Evolutionary conservation across 2,797 vertebrate species (phyloP).

Genomic region (Tragopan temminckii): DNA sequence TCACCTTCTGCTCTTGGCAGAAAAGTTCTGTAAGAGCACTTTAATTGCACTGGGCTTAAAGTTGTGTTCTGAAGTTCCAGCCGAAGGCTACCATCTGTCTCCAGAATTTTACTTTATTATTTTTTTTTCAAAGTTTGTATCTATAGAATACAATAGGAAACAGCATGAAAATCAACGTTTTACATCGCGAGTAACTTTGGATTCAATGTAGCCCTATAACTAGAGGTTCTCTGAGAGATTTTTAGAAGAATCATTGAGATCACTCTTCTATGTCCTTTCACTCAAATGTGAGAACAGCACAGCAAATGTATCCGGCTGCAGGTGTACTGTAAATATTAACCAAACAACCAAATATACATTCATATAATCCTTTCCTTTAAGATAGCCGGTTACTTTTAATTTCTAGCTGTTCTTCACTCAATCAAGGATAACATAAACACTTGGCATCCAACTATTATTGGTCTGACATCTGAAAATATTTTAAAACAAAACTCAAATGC

Average conservation of each 20-base stretch:
- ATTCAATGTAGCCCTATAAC: conserved; percentile 47
- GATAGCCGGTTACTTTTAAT: conserved; percentile 66
- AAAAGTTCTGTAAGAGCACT: background rate
- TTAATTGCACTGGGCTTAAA: conserved; percentile 70
- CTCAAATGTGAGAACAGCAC: conserved; percentile 2
- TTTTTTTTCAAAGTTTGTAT: conserved; percentile 66
- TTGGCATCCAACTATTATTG: conserved; percentile 72
- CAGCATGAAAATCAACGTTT: conserved; percentile 69
- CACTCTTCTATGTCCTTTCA: conserved; percentile 32
- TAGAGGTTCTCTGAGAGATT: conserved; percentile 1
- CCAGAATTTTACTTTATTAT: conserved; percentile 70
- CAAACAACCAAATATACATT: conserved; percentile 49
- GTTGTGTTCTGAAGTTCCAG: conserved; percentile 66
- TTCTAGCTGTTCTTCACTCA: conserved; percentile 73
- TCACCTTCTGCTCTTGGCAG: conserved; percentile 41
- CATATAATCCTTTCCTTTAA: conserved; percentile 44
- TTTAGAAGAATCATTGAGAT: background rate
- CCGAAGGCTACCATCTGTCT: conserved; percentile 77
- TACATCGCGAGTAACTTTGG: conserved; percentile 42
- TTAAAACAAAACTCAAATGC: conserved; percentile 64
- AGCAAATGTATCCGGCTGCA: conserved; percentile 12
- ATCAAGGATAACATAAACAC: conserved; percentile 71
- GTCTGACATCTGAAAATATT: conserved; percentile 75
- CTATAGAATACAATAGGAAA: conserved; percentile 67
- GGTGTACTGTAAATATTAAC: conserved; percentile 48